A percentile compares a stretch with the other conserved stretches of the same genome.
phyloP scores from a whole-genome alignment of 2,888 invertebrate species.

The Prostheceraeus crozeri region DNA sequence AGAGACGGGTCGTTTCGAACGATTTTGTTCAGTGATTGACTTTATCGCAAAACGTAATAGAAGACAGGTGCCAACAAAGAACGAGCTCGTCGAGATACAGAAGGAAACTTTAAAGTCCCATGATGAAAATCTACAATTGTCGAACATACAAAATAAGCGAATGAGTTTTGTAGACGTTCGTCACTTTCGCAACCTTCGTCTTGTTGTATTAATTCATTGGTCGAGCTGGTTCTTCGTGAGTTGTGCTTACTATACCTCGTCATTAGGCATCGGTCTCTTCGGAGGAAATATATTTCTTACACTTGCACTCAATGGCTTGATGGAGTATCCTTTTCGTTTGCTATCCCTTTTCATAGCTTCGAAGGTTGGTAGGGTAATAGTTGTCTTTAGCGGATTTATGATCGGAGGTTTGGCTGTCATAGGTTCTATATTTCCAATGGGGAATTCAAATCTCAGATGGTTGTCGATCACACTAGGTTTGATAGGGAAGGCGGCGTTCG shows the following conservation, averaged over 20 bases:
- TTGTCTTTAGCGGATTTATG: conserved; percentile 8
- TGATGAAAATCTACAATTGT: not conserved
- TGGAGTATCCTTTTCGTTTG: conserved; percentile 8
- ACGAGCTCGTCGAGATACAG: too few relatives aligned
- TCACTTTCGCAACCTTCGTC: not conserved
- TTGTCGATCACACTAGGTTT: not conserved
- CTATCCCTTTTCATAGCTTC: not conserved
- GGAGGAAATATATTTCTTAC: conserved; percentile 24
- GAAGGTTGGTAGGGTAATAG: conserved; percentile 7
- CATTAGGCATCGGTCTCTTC: not conserved
- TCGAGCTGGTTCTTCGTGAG: conserved; percentile 5
- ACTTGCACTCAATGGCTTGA: not conserved
- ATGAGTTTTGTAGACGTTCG: conserved; percentile 1
- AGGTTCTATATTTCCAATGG: not conserved
- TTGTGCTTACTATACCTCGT: conserved; percentile 7
- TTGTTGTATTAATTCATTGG: not conserved
- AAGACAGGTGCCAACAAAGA: not conserved
- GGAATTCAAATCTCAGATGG: not conserved
- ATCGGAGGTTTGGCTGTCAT: conserved; percentile 14
- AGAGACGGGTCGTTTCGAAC: conserved; percentile 1
- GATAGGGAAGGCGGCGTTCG: conserved; percentile 12
- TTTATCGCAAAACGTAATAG: conserved; percentile 7
- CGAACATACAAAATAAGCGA: too few relatives aligned
- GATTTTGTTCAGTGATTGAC: conserved; percentile 8
- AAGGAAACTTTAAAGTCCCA: too few relatives aligned